These are phyloP conservation scores for Maconellicoccus hirsutus DNA, from an alignment of 1,140 invertebrate genomes.

Conservation along the genomic window DNA sequence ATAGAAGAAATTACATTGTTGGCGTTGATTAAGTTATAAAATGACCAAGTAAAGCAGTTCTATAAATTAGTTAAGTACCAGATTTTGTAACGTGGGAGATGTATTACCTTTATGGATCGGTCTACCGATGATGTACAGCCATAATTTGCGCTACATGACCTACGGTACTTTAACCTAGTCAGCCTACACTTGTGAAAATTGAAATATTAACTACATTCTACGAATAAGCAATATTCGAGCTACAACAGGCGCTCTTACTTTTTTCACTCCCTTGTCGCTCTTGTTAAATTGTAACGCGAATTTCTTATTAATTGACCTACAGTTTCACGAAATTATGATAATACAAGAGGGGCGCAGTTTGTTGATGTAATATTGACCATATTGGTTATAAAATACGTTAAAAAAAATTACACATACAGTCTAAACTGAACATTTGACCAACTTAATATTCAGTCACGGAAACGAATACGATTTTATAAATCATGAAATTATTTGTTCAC, in stretches of 20 bases:
- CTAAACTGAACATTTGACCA: background rate
- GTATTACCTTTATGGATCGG: background rate
- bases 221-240: background rate
- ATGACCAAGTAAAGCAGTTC: slow-evolving; percentile 7
- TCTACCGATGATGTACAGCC: background rate
- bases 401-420: background rate
- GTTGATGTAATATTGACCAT: background rate
- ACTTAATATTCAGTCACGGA: slow-evolving; percentile 8
- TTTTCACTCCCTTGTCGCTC: background rate
- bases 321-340: background rate
- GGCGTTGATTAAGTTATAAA: slow-evolving; percentile 9
- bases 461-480: background rate
- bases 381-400: background rate
- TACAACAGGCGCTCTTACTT: background rate
- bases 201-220: background rate
- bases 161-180: background rate
- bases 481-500: slow-evolving; percentile 4
- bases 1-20: background rate
- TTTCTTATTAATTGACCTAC: too few relatives aligned
- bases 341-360: background rate
- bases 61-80: background rate
- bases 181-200: background rate
- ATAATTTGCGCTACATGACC: slow-evolving; percentile 4
- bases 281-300: background rate
- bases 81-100: slow-evolving; percentile 7